Evolutionary conservation across 2,888 invertebrate genomes (phyloP).

Genomic region (Theristus sp.): DNA sequence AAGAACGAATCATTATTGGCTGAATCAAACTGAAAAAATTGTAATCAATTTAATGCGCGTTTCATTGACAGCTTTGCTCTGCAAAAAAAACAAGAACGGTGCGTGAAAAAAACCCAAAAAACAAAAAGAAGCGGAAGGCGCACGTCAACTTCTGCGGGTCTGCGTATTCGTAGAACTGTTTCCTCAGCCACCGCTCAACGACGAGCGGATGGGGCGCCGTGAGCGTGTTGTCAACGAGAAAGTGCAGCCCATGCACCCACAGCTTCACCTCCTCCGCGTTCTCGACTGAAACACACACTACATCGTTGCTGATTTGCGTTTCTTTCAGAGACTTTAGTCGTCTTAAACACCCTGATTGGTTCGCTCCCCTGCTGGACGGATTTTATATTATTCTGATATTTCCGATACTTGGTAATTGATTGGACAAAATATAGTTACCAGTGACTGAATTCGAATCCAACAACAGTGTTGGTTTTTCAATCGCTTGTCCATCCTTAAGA

Average conservation of each 20-base stretch:
- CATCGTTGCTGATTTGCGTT: too few relatives aligned
- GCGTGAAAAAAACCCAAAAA: background rate
- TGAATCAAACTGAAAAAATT: too few relatives aligned
- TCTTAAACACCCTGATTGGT: too few relatives aligned
- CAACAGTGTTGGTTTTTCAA: too few relatives aligned
- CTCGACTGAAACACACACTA: slow-evolving; percentile 6
- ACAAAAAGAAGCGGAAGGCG: background rate
- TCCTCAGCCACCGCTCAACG: slow-evolving; percentile 21
- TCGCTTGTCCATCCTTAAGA: too few relatives aligned
- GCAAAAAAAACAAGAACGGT: background rate
- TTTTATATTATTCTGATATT: too few relatives aligned
- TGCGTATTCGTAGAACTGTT: slow-evolving; percentile 19
- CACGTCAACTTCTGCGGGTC: slow-evolving; percentile 5
- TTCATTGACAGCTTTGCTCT: background rate
- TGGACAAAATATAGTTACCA: too few relatives aligned
- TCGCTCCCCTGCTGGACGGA: too few relatives aligned
- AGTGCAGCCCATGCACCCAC: slow-evolving; percentile 8
- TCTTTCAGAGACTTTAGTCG: too few relatives aligned
- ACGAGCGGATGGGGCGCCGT: slow-evolving; percentile 14
- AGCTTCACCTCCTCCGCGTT: slow-evolving; percentile 3
- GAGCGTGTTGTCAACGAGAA: slow-evolving; percentile 8
- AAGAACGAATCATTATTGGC: too few relatives aligned
- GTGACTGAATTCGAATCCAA: too few relatives aligned
- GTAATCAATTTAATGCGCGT: background rate
- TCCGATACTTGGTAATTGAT: too few relatives aligned